These are phyloP conservation scores for Marcusenius ussheri DNA, from an alignment of 2,113 vertebrate genomes.

Conservation along the genomic window DNA sequence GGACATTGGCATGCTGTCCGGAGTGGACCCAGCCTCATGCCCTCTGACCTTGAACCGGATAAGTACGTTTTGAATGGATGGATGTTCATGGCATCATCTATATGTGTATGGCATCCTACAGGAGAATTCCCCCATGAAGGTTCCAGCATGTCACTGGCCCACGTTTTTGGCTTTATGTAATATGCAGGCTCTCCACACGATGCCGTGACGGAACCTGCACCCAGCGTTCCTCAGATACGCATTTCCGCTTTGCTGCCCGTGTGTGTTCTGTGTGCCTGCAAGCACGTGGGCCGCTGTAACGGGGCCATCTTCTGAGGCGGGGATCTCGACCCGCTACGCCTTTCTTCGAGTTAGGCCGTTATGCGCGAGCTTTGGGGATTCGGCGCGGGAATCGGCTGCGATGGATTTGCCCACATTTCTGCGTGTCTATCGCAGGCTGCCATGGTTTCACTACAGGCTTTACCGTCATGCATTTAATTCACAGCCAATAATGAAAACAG, in stretches of 20 bases:
- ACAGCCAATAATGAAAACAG: not conserved
- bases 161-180: not conserved
- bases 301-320: not conserved
- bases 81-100: not conserved
- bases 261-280: not conserved
- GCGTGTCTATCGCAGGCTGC: not conserved
- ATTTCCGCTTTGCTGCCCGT: not conserved
- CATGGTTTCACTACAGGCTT: slow-evolving; percentile 7
- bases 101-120: not conserved
- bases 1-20: not conserved
- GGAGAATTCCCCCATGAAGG: not conserved
- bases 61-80: not conserved
- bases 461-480: not conserved
- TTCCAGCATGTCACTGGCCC: not conserved
- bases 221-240: not conserved
- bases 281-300: too few relatives aligned
- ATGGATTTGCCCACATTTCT: not conserved
- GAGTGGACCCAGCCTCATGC: not conserved
- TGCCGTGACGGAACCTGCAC: not conserved
- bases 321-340: not conserved
- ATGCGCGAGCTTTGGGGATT: not conserved
- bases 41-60: not conserved
- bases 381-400: not conserved
- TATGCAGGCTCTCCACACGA: not conserved
- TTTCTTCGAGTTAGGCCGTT: not conserved